Evolutionary conservation across 2,113 vertebrate species (phyloP).

Genomic region (Psittacus erithacus): DNA sequence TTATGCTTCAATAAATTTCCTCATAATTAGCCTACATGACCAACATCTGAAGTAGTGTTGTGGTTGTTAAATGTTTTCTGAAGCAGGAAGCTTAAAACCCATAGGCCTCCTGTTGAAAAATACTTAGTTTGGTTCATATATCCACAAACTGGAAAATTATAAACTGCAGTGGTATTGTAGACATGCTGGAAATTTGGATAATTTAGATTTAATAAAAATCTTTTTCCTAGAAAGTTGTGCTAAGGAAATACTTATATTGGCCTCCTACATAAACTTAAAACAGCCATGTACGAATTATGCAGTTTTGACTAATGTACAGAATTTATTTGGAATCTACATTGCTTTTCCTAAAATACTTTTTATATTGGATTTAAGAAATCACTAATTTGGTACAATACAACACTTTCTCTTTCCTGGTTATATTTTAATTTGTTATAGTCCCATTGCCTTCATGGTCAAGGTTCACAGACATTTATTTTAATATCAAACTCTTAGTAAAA

Average conservation of each 20-base stretch:
- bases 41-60: neutral
- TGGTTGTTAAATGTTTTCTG: neutral
- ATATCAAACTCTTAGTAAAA: neutral
- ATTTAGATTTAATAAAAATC: neutral
- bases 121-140: neutral
- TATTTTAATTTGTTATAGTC: neutral
- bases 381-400: neutral
- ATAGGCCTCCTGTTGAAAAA: neutral
- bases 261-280: neutral
- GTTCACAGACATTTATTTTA: neutral
- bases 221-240: neutral
- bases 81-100: neutral
- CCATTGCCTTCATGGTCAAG: neutral
- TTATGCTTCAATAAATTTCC: neutral
- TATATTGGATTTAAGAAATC: neutral
- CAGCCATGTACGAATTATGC: rapidly evolving
- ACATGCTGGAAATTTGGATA: neutral
- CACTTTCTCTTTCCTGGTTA: neutral
- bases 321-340: neutral
- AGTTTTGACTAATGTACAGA: neutral
- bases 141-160: neutral
- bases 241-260: neutral
- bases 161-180: neutral
- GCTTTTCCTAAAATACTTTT: neutral
- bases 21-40: neutral